Evolutionary conservation across 2,797 vertebrate genomes (phyloP).

Genomic region (Typhlichthys eigenmanni): DNA sequence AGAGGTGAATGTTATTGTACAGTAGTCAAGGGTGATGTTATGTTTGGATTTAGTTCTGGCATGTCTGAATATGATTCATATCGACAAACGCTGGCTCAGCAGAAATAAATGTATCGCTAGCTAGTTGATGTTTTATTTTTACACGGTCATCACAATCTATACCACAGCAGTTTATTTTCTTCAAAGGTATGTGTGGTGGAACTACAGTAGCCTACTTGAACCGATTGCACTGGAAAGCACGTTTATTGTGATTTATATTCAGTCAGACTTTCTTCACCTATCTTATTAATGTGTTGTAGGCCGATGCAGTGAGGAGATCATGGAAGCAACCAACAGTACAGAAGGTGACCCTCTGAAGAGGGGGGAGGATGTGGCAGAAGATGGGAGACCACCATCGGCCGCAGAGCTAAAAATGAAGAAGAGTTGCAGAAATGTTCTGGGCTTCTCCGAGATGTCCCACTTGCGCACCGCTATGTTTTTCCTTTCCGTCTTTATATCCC

Average conservation of each 20-base stretch:
- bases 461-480: conserved; percentile 89
- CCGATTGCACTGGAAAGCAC: no score
- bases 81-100: conserved; percentile 53
- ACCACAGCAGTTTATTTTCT: no score
- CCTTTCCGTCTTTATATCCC: conserved; percentile 86
- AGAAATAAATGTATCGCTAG: conserved; percentile 51
- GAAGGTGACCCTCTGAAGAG: conserved; percentile 88
- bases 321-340: conserved; percentile 76
- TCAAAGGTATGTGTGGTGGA: no score
- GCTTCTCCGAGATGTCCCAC: conserved; percentile 75
- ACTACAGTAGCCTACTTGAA: no score
- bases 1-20: no score
- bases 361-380: conserved; percentile 67
- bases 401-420: conserved; percentile 69
- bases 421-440: conserved; percentile 53
- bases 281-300: conserved; percentile 21
- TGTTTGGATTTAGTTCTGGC: conserved; percentile 58
- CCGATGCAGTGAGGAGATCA: conserved; percentile 60
- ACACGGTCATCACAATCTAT: no score
- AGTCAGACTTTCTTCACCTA: conserved; percentile 23
- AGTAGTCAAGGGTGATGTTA: no score
- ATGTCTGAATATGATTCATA: conserved; percentile 44
- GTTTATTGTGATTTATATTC: no score
- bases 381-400: conserved; percentile 29
- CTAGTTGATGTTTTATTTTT: background rate